These are phyloP conservation scores for Aspidoscelis tigris DNA, from an alignment of 2,113 vertebrate species.

Conservation along the genomic window DNA sequence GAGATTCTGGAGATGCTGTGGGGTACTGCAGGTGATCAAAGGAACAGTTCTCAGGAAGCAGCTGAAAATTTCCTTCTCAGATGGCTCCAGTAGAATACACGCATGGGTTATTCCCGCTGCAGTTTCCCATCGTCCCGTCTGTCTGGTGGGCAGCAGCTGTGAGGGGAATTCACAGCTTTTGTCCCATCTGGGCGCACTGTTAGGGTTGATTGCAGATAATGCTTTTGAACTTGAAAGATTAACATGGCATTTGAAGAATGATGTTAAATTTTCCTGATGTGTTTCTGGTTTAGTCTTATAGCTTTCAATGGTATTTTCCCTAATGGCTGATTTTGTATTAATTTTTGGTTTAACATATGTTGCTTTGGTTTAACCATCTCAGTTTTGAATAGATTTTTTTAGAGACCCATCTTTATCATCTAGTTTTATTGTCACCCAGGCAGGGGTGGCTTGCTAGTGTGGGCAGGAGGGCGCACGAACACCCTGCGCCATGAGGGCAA, in stretches of 20 bases:
- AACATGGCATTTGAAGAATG: not conserved
- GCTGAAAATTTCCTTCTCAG: too few species aligned
- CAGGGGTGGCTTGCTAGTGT: not conserved
- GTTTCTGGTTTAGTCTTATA: not conserved
- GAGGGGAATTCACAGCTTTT: too few species aligned
- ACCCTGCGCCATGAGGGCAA: too few species aligned
- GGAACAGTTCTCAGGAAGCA: too few species aligned
- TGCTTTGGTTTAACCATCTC: constrained; percentile 2
- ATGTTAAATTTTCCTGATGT: not conserved
- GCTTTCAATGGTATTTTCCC: constrained; percentile 34
- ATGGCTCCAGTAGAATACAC: too few species aligned
- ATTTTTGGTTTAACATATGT: constrained; percentile 29
- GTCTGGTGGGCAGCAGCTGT: too few species aligned
- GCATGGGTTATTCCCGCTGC: too few species aligned
- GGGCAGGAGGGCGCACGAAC: too few species aligned
- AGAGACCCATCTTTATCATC: constrained; percentile 32
- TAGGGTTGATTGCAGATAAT: not conserved
- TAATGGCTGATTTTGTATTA: constrained; percentile 22
- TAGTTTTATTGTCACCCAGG: constrained; percentile 21
- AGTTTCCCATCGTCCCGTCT: too few species aligned
- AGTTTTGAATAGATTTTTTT: constrained; percentile 46
- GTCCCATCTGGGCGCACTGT: too few species aligned
- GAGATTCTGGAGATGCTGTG: too few species aligned
- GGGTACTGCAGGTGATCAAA: too few species aligned
- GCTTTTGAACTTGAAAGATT: not conserved